Base-by-base conservation (phyloP, 2,888 invertebrate species). In the Cheilosia variabilis region DNA sequence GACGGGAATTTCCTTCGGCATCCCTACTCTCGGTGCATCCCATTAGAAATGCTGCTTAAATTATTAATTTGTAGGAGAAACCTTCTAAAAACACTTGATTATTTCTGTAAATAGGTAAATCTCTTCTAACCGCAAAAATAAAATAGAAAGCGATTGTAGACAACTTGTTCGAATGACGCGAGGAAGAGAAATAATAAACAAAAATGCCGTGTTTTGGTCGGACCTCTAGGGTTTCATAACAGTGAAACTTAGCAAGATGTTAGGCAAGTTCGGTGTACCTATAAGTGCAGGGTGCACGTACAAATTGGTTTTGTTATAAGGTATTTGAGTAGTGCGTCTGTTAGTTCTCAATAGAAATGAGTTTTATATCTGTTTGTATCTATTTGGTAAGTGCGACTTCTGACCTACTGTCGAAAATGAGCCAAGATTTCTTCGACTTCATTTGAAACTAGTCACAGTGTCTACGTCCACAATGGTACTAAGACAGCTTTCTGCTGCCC, bases 1-100 rank as follows among this genome's bases (percentile, higher is more conserved):
- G 94, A 2, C 90, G 89, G 87, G 89, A 89, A 65, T 88, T 89
- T 76, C 66, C 90, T 2, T 90, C 91, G 37, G 93, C 93, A 88
- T 94, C 94, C 91, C 94, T 94, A 90, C 95, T 94, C 91, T 94
- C 94, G 62, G 94, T 93, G 91, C 95, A 95, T 87, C 95, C 95
- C 95, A 95, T 95, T 34, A 22, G 83, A 87, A 89, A 31, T 41
- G 31, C 9, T 58, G 4, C 13, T 17, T 47, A 37, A 31, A 31
- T 34, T 17, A 60, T 55, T 24, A 58, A 27, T 43, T 57, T n/a
- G 0, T 6, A 13, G 19, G 22, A 22, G 50, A 41, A 71, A 47
- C 10, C 43, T 34, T 63, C 24, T 52, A 31, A 57, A 31, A 34
- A 45, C 58, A 60, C 55, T 15, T 62, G 41, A 62, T 57, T 22